A percentile compares a stretch with the other conserved stretches of the same genome.
phyloP scores from a whole-genome alignment of 1,140 invertebrate species.

The Theocolax elegans region DNA sequence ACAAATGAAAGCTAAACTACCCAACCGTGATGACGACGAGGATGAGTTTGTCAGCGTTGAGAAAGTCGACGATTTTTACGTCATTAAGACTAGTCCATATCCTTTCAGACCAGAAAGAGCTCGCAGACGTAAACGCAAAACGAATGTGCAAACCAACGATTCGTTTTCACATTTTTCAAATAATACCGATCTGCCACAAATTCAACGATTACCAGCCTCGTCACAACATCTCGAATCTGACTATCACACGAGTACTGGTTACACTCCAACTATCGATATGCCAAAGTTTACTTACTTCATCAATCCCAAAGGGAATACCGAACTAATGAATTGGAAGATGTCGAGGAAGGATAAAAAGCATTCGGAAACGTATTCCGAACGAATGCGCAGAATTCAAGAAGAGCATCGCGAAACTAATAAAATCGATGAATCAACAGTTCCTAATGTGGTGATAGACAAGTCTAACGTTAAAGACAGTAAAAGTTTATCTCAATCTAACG shows the following conservation, averaged over 20 bases:
- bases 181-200: neutral
- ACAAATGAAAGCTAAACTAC: neutral
- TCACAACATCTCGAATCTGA: neutral
- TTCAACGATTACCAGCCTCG: neutral
- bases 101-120: constrained; percentile 58
- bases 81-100: constrained; percentile 58
- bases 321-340: constrained; percentile 58
- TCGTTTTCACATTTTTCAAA: too few relatives aligned
- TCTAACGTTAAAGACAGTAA: neutral
- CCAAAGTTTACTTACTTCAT: constrained; percentile 60
- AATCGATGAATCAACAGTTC: neutral
- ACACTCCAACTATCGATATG: constrained; percentile 34
- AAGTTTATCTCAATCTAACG: too few relatives aligned
- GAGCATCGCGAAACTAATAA: neutral
- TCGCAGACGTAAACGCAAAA: neutral
- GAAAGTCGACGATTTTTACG: constrained; percentile 50
- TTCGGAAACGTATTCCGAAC: constrained; percentile 61
- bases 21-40: constrained; percentile 46
- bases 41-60: constrained; percentile 61
- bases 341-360: constrained; percentile 63
- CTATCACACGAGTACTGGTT: neutral
- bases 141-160: constrained; percentile 13
- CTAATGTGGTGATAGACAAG: neutral
- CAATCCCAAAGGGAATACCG: constrained; percentile 49
- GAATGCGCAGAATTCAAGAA: constrained; percentile 31